Base-by-base conservation (phyloP, 2,113 vertebrate genomes). In the Ia io region DNA sequence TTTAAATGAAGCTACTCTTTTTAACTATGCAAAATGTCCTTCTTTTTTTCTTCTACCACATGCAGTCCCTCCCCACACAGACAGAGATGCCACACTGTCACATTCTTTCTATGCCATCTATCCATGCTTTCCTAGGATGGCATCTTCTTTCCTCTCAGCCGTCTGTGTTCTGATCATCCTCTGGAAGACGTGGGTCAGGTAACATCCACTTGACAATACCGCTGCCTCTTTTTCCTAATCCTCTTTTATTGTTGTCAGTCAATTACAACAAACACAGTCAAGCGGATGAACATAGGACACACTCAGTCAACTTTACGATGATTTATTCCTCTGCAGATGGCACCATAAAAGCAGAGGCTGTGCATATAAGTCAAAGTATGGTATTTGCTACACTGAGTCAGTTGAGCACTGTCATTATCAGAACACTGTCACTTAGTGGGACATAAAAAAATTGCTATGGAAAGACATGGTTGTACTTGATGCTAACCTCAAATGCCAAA, bases 291-390 rank as follows among this genome's bases (percentile, higher is more conserved):
- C 80, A 89, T 49, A 96, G 49, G 86, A 89, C 70, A 95, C 47
- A 96, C 88, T 96, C 79, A 76, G 79, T 89, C 93, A 96, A 96
- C 22, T 96, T 97, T 79, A 95, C 53, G 63, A 95, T 92, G 94
- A 94, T 95, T 96, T 84, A 91, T 95, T 67, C 42, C 65, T 84
- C 59, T 94, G 32, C 49, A 96, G 91, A 93, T 95, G 79, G 91
- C 44, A 84, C 61, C 47, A 16, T 93, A 94, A 93, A 95, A 90
- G 70, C 65, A 95, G 73, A 94, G 77, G 70, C 80, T 35, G 56
- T 93, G 63, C 13, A 67, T 18, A 35, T 69, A 63, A 71, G 59
- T 80, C n/a, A 70, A 71, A 84, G 25, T 44, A 25, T 23, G 32
- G 32, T n/a, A 44, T 94, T 40, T 77, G 23, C 13, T 70, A 40